Evolutionary conservation across 2,113 vertebrate species (phyloP), one percentile per base, ranked within the genome.

Genomic region (Geococcyx californianus): DNA sequence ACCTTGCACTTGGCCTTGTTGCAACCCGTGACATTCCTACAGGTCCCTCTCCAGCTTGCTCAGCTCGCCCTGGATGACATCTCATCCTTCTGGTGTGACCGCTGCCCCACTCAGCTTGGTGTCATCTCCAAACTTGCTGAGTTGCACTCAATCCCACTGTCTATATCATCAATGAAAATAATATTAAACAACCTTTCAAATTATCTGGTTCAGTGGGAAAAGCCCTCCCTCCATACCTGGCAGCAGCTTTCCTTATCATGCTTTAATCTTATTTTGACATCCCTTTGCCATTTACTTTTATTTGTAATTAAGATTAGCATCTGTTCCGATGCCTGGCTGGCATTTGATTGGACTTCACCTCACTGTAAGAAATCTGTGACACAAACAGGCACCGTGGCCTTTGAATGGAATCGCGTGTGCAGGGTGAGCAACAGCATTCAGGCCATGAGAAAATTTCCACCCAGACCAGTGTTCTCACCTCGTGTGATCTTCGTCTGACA

Each of bases 231-330:
- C 29, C 24, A 19, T 13, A 38, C 66, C 76, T 68, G 24, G 0
- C 13, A 18, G 75, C 55, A 83, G 42, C 45, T 63, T 70, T 62
- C 51, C 52, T 87, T 82, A 77, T 79, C 31, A 0, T 1, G 25
- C 24, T 91, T 82, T 54, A n/a, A 93, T 93, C 87, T 75, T 54
- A 29, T 19, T 78, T 42, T 55, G 33, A 26, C 5, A 5, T 68
- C 77, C 47, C 92, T 88, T 34, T 49, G 25, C 84, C 45, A 44
- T 59, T 91, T 66, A 95, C n/a, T 90, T 75, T 76, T 55, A 74
- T 66, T 58, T 1, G 2, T 38, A 49, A 70, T 92, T 33, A 62
- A 90, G 93, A 95, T 96, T 94, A 92, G 51, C 76, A 77, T 95
- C 92, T 95, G 7, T 38, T 87, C 63, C 51, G 83, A 64, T 26